A percentile compares a stretch with the other conserved stretches of the same genome.
Evolutionary conservation across 64 coral and sea anemone species (phyloP).

Genomic region (Orbicella faveolata): DNA sequence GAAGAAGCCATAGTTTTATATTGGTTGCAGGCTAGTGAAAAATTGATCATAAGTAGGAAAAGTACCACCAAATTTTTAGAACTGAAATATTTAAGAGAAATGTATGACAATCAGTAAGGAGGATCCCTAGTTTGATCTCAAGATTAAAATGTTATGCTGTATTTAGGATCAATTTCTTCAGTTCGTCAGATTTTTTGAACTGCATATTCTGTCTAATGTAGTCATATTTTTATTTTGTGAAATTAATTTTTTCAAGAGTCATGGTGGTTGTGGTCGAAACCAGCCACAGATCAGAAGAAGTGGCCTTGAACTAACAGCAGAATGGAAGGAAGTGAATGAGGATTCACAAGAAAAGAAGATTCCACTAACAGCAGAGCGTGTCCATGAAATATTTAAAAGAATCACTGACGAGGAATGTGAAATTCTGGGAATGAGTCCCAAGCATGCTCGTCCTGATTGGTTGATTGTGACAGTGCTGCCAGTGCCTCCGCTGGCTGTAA

Average conservation of each 20-base stretch:
- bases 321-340: constrained; percentile 99
- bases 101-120: not conserved
- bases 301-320: constrained; percentile 93
- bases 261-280: constrained; percentile 97
- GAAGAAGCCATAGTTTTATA: no score
- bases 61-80: no score
- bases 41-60: no score
- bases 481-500: constrained; percentile 92
- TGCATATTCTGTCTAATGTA: not conserved
- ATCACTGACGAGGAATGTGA: constrained; percentile 98
- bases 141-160: no score
- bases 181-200: no score
- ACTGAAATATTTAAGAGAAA: not conserved
- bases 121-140: not conserved
- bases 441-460: constrained; percentile 93
- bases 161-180: no score
- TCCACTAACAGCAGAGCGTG: constrained; percentile 91
- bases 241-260: constrained; percentile 62
- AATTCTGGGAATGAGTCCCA: constrained; percentile 84
- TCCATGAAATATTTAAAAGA: constrained; percentile 96
- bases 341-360: constrained; percentile 99
- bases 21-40: no score
- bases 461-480: constrained; percentile 96
- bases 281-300: constrained; percentile 90
- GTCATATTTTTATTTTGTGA: not conserved